Evolutionary conservation across 2,888 invertebrate genomes (phyloP).

Genomic region (Sialis lutaria): DNA sequence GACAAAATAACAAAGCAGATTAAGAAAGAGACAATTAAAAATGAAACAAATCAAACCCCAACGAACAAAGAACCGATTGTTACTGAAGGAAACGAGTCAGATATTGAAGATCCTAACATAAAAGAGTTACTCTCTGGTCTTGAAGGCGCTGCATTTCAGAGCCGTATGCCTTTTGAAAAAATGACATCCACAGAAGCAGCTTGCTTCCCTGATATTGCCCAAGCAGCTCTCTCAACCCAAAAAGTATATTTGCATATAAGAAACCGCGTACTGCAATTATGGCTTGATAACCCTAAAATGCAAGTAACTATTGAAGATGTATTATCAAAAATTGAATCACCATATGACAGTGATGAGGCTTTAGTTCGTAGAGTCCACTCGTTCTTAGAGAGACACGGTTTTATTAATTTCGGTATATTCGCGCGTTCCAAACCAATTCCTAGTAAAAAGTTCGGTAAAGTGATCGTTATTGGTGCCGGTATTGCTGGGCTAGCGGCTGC

Average conservation of each 20-base stretch:
- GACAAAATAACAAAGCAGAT: conserved; percentile 31
- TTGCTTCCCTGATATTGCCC: conserved; percentile 82
- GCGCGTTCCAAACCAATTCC: conserved; percentile 63
- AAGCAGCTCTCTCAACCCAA: conserved; percentile 62
- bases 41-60: conserved; percentile 29
- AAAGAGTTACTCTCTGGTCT: conserved; percentile 28
- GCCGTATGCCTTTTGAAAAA: conserved; percentile 84
- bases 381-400: conserved; percentile 88
- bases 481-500: conserved; percentile 92
- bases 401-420: conserved; percentile 95
- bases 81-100: conserved; percentile 40
- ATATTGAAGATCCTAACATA: conserved; percentile 44
- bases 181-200: conserved; percentile 87
- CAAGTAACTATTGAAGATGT: conserved; percentile 73
- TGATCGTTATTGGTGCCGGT: conserved; percentile 54
- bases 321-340: conserved; percentile 68
- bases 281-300: conserved; percentile 89
- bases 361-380: conserved; percentile 73
- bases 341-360: conserved; percentile 82
- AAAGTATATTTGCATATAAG: conserved; percentile 84
- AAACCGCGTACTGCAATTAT: conserved; percentile 79
- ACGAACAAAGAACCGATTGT: conserved; percentile 21
- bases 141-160: conserved; percentile 89
- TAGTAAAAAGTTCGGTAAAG: conserved; percentile 45
- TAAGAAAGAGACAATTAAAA: conserved; percentile 20